Evolutionary conservation across 1,140 invertebrate species (phyloP), one percentile per base, ranked within the genome.

Genomic region (Nasonia longicornis): DNA sequence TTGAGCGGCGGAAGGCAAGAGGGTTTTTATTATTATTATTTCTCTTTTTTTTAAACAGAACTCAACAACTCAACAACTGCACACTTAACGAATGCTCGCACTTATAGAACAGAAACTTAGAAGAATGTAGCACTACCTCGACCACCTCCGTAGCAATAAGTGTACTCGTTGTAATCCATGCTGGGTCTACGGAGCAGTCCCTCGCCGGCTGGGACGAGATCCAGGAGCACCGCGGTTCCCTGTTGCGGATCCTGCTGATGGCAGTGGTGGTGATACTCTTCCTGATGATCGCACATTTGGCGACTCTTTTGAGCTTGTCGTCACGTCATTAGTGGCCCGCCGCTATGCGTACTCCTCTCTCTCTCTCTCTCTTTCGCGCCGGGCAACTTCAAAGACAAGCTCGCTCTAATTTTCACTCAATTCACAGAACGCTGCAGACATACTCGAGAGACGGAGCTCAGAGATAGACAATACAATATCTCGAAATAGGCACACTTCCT

Each of bases 101-200:
- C 52, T 58, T 58, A n/a, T n/a, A 58, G 52, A 58, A 58, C 52
- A 58, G 52, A 58, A 58, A 58, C 52, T 58, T 58, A 58, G 52
- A 58, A 58, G 52, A 58, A 58, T 58, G 52, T n/a, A 38, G 42
- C 74, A 82, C 88, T 87, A 90, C 90, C 90, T 90, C 89, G 88
- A 86, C 87, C 88, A 83, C 87, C 87, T 83, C 88, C 87, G 86
- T 90, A 88, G 87, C 90, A 91, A 85, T 91, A 91, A 58, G 89
- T 89, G 85, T 91, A 90, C 84, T 91, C 90, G 89, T 91, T 90
- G 86, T 90, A 90, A 90, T 90, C 90, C 88, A 90, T 90, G 86
- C 86, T 86, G 73, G 89, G 89, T 85, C 89, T 87, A 83, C 88
- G 89, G 84, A 90, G 87, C 83, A 90, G 89, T 88, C 87, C 89